Base-by-base conservation (phyloP, 2,113 vertebrate species). In the Nothocercus nigrocapillus region DNA sequence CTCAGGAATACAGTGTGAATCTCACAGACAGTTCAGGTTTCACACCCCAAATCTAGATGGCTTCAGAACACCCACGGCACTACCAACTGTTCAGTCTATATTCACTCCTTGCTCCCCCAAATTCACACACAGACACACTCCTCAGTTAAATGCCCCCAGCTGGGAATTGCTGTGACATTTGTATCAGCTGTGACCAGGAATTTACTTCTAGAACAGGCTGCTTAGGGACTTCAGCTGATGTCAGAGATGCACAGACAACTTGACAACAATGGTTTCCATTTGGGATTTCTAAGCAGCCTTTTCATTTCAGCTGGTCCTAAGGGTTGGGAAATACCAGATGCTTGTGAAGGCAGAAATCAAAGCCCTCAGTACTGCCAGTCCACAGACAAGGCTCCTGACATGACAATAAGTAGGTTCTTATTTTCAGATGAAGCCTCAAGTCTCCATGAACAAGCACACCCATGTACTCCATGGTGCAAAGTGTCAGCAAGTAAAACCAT, bases 211-310 rank as follows among this genome's bases (percentile, higher is more conserved):
- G 59, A 36, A 72, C 70, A 94, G 27, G 42, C n/a, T 2, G 2
- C 54, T 86, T 58, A 59, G 88, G 81, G 92, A 93, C 76, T 82
- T 75, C n/a, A 70, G 54, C 62, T 93, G 2, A 75, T 34, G 47
- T 75, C 89, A 87, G 58, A 94, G 81, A 73, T 17, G 17, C 67
- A 89, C 14, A 76, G 74, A 73, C 58, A 87, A 54, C 44, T 67
- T 76, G 85, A 84, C 85, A 95, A 58, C 85, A 74, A 84, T 42
- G 45, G 77, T 62, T 94, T 94, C 77, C 92, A 86, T 4, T 30
- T 40, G 88, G 85, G 88, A 94, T 92, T 95, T 82, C 70, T 66
- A 79, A 70, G 44, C 59, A 89, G 59, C 24, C 73, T 80, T 79
- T 64, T 69, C 0, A 72, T 36, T 84, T 88, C 70, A 69, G 47